A percentile compares a stretch with the other conserved stretches of the same genome.
Evolutionary conservation across 2,113 vertebrate genomes (phyloP).

Genomic region (Sturnira hondurensis): DNA sequence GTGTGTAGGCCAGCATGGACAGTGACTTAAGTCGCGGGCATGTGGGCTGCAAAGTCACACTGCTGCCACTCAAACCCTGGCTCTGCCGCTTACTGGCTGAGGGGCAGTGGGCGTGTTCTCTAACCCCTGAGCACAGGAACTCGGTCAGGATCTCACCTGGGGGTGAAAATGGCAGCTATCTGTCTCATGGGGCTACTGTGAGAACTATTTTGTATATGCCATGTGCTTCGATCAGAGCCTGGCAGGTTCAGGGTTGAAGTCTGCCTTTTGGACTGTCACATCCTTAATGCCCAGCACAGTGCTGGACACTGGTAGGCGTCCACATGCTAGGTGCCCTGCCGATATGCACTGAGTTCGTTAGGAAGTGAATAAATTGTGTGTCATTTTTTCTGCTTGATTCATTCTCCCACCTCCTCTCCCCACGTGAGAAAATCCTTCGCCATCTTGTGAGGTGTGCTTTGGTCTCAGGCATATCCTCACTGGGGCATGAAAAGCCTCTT

Average conservation of each 20-base stretch:
- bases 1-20: not conserved
- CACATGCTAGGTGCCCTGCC: not conserved
- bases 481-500: not conserved
- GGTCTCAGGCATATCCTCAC: not conserved
- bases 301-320: no score
- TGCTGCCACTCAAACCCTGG: not conserved
- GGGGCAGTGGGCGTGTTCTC: not conserved
- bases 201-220: not conserved
- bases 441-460: constrained; percentile 12
- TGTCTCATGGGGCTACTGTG: not conserved
- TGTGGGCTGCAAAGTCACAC: not conserved
- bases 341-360: not conserved
- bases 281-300: not conserved
- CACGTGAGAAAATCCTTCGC: not conserved
- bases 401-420: not conserved
- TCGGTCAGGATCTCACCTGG: not conserved
- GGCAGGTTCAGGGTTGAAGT: not conserved
- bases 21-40: not conserved
- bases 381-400: not conserved
- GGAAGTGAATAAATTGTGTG: not conserved
- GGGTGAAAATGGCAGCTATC: not conserved
- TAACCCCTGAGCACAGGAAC: not conserved
- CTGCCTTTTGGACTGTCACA: not conserved
- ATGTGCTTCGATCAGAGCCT: not conserved
- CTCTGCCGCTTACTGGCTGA: not conserved